These are phyloP conservation scores for Drosophila cyrtoloma DNA, from an alignment of 2,888 invertebrate genomes.

Conservation along the genomic window DNA sequence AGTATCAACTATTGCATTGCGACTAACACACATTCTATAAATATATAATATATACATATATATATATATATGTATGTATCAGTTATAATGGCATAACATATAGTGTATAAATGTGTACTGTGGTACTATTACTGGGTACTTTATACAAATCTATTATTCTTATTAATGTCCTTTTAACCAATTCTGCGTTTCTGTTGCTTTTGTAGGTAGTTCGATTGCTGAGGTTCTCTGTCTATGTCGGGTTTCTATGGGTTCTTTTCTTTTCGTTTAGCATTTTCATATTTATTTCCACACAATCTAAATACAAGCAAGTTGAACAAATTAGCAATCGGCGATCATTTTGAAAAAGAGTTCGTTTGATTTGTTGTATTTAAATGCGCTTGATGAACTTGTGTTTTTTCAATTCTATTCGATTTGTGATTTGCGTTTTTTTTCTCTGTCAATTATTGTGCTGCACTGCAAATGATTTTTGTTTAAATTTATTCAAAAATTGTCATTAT, in stretches of 20 bases:
- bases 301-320: conserved; percentile 7
- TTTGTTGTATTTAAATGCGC: conserved; percentile 8
- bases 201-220: conserved; percentile 56
- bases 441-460: conserved; percentile 80
- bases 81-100: conserved; percentile 45
- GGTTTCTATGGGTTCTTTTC: background rate
- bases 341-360: background rate
- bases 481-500: conserved; percentile 64
- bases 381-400: conserved; percentile 9
- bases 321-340: background rate
- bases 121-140: background rate
- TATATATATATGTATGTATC: conserved; percentile 25
- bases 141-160: conserved; percentile 22
- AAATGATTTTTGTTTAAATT: conserved; percentile 61
- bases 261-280: background rate
- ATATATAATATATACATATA: conserved; percentile 26
- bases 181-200: conserved; percentile 33
- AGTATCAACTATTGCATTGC: conserved; percentile 38
- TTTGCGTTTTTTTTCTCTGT: conserved; percentile 5
- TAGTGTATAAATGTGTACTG: conserved; percentile 7
- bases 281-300: conserved; percentile 6
- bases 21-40: conserved; percentile 42
- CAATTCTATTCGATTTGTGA: conserved; percentile 7
- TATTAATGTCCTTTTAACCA: conserved; percentile 28
- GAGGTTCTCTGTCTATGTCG: conserved; percentile 54